A percentile compares a stretch with the other conserved stretches of the same genome.
Conservation (phyloP, 2,797 vertebrate species). For the Cossypha heuglini region DNA sequence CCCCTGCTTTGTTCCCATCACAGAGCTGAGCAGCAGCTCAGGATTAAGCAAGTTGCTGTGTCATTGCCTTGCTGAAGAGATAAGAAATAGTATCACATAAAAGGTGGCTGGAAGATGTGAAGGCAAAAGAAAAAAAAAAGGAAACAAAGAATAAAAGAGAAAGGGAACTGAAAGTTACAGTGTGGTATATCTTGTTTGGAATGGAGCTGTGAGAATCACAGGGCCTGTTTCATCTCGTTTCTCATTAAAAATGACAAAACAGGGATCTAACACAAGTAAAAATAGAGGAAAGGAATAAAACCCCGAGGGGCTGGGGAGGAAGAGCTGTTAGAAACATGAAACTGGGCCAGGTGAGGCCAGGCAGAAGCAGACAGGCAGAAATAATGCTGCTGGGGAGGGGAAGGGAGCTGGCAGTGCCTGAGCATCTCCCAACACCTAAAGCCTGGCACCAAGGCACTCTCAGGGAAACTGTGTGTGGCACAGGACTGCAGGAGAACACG, state of each 20-base stretch:
- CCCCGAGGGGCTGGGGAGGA: rapidly evolving
- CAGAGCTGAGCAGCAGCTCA: not conserved
- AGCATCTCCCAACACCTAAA: not conserved
- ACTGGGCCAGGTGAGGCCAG: not conserved
- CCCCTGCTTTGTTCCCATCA: not conserved
- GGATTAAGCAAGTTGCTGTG: not conserved
- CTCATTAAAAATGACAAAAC: not conserved
- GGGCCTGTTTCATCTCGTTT: not conserved
- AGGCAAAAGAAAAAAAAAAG: not conserved
- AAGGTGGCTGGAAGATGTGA: not conserved
- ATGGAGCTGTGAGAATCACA: not conserved
- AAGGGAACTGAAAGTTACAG: not conserved
- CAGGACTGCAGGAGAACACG: rapidly evolving
- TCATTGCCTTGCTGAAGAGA: not conserved
- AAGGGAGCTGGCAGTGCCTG: not conserved
- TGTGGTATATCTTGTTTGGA: not conserved
- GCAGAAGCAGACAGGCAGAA: not conserved
- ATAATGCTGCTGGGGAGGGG: not conserved
- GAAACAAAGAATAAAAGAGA: not conserved
- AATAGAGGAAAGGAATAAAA: not conserved
- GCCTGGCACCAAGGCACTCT: not conserved
- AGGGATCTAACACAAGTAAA: not conserved
- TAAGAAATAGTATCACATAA: not conserved
- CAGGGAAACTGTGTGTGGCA: rapidly evolving
- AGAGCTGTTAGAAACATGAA: not conserved